Evolutionary conservation across 2,888 invertebrate genomes (phyloP), one percentile per base, ranked within the genome.

Genomic region (Boloria euphrosyne): DNA sequence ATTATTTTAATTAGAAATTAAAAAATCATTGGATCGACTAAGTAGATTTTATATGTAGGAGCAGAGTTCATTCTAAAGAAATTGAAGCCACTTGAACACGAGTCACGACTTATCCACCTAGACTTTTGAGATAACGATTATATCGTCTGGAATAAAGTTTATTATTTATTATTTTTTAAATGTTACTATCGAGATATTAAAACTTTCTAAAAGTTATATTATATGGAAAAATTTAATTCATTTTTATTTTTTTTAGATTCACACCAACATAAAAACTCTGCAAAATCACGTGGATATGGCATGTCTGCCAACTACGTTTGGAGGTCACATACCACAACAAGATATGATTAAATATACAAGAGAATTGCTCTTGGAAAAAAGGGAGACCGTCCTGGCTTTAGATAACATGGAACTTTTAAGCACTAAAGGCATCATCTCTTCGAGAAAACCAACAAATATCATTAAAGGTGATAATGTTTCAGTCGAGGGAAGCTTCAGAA

Each of bases 291-390:
- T 96, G 3, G 94, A 95, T 73, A 76, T 89, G 0, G 89, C 90
- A 13, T 95, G 96, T 68, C 87, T 97, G 51, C 97, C 97, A 0
- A 90, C 93, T 31, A 94, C 94, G 75, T 94, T 95, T 79, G 97
- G 97, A 0, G 97, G 97, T 1, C 86, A 89, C 4, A 93, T 96
- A 75, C 94, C 95, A 10, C 87, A 94, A 80, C 90, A 93, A 31
- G 95, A 95, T 71, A 96, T 97, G 96, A 93, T 96, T 14, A 92
- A 92, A 58, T 87, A 93, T 74, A 96, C 96, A 89, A 94, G 94
- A 75, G 87, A 93, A 47, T 93, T 96, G 73, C 78, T 96, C 44
- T 81, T 86, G 5, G 88, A 90, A 4, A 95, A 95, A 73, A 88
- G 95, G 58, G 93, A 94, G 22, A 84, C 90, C 16, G 77, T 96